Evolutionary conservation across 1,140 invertebrate species (phyloP).

Genomic region (Lerema accius): DNA sequence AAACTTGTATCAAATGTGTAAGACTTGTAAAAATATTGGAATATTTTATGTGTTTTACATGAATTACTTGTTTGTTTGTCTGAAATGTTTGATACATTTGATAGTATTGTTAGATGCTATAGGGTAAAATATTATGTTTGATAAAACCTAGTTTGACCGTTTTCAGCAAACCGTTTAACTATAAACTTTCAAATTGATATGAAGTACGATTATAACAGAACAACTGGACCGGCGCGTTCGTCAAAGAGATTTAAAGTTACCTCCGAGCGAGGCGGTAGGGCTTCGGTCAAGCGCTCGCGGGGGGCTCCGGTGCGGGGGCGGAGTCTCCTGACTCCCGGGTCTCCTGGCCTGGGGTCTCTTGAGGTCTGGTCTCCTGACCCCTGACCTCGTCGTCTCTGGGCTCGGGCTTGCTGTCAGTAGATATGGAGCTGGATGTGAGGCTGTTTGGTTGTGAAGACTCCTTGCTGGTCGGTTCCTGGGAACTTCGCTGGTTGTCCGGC

Average conservation of each 20-base stretch:
- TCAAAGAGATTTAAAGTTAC: slow-evolving; percentile 41
- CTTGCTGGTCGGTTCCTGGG: slow-evolving; percentile 71
- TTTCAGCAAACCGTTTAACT: too few species aligned
- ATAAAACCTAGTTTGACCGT: too few species aligned
- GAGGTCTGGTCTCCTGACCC: slow-evolving; percentile 39
- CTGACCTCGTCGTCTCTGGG: slow-evolving; percentile 44
- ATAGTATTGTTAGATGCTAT: too few species aligned
- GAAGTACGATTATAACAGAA: too few species aligned
- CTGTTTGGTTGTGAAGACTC: slow-evolving; percentile 73
- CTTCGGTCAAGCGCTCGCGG: slow-evolving; percentile 68
- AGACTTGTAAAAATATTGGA: too few species aligned
- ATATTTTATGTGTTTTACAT: too few species aligned
- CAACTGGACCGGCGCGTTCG: neutral
- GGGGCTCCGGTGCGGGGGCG: slow-evolving; percentile 24
- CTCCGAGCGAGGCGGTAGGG: slow-evolving; percentile 33
- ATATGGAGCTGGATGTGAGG: slow-evolving; percentile 72
- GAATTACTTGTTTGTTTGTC: too few species aligned
- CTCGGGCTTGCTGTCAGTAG: slow-evolving; percentile 67
- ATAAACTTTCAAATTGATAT: too few species aligned
- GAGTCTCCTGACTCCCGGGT: too few species aligned
- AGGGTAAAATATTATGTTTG: too few species aligned
- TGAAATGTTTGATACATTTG: too few species aligned
- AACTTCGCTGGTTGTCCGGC: slow-evolving; percentile 55
- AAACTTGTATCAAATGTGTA: too few species aligned
- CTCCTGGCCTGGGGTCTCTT: slow-evolving; percentile 24